Percentiles rank a stretch among this genome's conserved stretches.
Evolutionary conservation across 2,113 vertebrate species (phyloP).

Genomic region (Microtus montanus): DNA sequence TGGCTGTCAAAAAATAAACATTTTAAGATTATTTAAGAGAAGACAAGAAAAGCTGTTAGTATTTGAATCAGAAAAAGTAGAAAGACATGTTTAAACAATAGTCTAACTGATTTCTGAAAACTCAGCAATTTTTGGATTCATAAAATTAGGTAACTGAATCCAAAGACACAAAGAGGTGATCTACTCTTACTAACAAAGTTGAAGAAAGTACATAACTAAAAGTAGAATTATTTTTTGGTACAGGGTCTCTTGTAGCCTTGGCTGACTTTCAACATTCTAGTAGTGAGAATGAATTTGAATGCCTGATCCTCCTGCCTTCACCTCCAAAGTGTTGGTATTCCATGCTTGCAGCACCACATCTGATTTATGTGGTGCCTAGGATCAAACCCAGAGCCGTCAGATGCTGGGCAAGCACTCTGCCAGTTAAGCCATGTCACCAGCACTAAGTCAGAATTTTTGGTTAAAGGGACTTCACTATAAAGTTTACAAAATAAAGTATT

Average conservation of each 20-base stretch:
- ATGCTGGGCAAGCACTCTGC: background rate
- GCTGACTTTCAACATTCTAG: background rate
- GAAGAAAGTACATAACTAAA: slow-evolving; percentile 16
- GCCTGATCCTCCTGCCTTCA: background rate
- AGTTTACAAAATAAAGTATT: background rate
- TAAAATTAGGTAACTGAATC: slow-evolving; percentile 15
- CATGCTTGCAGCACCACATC: background rate
- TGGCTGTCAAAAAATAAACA: slow-evolving; percentile 24
- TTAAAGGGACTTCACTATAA: background rate
- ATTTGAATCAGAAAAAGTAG: slow-evolving; percentile 10
- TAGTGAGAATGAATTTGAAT: background rate
- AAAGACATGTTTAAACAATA: background rate
- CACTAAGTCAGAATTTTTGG: background rate
- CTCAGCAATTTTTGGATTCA: background rate
- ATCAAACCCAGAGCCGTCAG: background rate
- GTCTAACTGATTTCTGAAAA: slow-evolving; percentile 1
- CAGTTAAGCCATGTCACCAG: background rate
- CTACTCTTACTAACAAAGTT: background rate
- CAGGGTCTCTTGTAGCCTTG: background rate
- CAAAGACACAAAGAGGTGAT: slow-evolving; percentile 5
- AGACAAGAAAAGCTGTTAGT: background rate
- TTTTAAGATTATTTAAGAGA: background rate
- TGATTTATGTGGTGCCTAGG: background rate
- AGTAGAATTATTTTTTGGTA: background rate
- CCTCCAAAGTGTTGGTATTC: background rate